Evolutionary conservation across 2,113 vertebrate genomes (phyloP).

Genomic region (Numenius arquata): DNA sequence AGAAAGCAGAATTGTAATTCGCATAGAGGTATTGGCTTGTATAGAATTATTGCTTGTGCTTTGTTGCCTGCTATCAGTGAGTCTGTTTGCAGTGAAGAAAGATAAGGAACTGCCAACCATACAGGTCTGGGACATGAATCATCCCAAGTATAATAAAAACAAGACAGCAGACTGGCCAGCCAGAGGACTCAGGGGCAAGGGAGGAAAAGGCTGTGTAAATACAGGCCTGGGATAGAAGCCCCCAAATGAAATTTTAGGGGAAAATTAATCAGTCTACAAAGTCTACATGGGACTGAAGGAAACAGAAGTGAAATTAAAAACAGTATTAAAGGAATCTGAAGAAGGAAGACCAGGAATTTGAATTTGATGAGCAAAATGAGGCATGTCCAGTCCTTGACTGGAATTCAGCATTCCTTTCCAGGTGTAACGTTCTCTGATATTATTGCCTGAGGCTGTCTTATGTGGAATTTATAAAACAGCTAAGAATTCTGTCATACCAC

Average conservation of each 20-base stretch:
- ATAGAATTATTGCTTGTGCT: not conserved
- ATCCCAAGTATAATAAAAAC: not conserved
- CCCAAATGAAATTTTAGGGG: not conserved
- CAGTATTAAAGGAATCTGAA: not conserved
- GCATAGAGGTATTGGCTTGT: not conserved
- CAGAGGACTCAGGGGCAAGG: not conserved
- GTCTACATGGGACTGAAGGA: not conserved
- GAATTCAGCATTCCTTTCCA: not conserved
- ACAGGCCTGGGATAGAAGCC: not conserved
- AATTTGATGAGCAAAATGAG: not conserved
- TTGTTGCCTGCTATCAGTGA: not conserved
- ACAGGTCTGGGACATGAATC: not conserved
- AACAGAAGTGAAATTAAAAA: not conserved
- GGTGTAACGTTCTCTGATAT: not conserved
- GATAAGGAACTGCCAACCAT: not conserved
- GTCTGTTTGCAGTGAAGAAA: not conserved
- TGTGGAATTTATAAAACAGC: not conserved
- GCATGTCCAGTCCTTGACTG: not conserved
- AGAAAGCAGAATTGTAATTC: not conserved
- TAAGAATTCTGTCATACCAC: not conserved
- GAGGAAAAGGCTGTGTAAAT: not conserved
- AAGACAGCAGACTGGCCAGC: not conserved
- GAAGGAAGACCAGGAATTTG: not conserved
- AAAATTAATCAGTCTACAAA: not conserved
- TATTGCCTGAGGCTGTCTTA: not conserved